A percentile compares a stretch with the other conserved stretches of the same genome.
These are phyloP conservation scores for Spheniscus mendiculus DNA, from an alignment of 2,113 vertebrate genomes.

Conservation along the genomic window DNA sequence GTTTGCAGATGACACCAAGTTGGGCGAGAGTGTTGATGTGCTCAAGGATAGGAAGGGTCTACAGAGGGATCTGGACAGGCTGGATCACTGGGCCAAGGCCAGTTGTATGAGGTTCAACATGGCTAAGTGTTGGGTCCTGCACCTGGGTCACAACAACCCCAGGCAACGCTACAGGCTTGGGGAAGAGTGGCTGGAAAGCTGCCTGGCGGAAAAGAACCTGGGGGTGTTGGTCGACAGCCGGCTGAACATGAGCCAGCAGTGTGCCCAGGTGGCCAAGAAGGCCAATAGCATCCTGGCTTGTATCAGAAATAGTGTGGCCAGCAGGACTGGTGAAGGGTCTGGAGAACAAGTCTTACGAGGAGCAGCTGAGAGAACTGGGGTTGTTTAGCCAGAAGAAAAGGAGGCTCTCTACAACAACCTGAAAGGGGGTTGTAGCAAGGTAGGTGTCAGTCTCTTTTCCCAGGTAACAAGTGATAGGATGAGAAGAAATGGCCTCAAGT, in stretches of 20 bases:
- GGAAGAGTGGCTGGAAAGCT: not conserved
- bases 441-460: accelerated
- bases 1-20: not conserved
- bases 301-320: not conserved
- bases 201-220: accelerated
- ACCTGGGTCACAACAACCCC: not conserved
- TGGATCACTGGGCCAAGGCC: accelerated
- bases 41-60: not conserved
- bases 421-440: not conserved
- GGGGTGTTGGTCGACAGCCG: accelerated
- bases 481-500: not conserved
- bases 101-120: accelerated
- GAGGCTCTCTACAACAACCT: not conserved
- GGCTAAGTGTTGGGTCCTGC: accelerated
- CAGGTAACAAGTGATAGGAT: not conserved
- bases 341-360: not conserved
- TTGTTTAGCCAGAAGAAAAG: not conserved
- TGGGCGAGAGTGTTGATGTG: not conserved
- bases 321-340: not conserved
- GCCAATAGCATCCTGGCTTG: not conserved
- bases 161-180: accelerated
- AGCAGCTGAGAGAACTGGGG: accelerated
- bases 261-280: not conserved
- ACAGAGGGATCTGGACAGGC: not conserved
- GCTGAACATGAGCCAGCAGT: not conserved